Conservation (phyloP, 2,888 invertebrate genomes). For the Drosophila borborema region DNA sequence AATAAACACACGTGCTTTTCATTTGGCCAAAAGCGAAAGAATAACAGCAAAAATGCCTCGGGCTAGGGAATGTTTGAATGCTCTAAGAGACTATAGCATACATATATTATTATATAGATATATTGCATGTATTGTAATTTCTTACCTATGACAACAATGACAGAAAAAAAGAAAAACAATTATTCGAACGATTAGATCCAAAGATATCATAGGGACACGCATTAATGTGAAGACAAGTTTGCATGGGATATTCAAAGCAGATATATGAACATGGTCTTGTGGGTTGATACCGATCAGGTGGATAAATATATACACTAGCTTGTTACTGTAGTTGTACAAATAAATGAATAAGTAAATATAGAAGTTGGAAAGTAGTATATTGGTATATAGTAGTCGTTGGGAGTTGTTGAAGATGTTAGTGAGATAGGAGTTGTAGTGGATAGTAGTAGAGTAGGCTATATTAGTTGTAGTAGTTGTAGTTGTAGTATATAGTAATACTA, state of each 20-base stretch:
- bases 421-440: no score
- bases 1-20: slow-evolving; percentile 73
- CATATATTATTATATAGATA: neutral
- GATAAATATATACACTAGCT: no score
- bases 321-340: no score
- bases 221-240: neutral
- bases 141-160: no score
- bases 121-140: no score
- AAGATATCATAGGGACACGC: no score
- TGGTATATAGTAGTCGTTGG: neutral
- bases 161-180: no score
- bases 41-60: slow-evolving; percentile 18
- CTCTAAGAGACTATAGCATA: slow-evolving; percentile 1
- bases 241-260: neutral
- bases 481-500: neutral
- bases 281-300: no score
- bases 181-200: no score
- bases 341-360: no score
- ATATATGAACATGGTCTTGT: no score
- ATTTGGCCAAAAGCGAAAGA: slow-evolving; percentile 58
- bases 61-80: neutral
- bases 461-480: neutral
- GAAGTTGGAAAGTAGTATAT: no score
- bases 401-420: neutral
- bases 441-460: neutral